Base-by-base conservation (phyloP, 1,140 invertebrate genomes). In the Helicoverpa zea region DNA sequence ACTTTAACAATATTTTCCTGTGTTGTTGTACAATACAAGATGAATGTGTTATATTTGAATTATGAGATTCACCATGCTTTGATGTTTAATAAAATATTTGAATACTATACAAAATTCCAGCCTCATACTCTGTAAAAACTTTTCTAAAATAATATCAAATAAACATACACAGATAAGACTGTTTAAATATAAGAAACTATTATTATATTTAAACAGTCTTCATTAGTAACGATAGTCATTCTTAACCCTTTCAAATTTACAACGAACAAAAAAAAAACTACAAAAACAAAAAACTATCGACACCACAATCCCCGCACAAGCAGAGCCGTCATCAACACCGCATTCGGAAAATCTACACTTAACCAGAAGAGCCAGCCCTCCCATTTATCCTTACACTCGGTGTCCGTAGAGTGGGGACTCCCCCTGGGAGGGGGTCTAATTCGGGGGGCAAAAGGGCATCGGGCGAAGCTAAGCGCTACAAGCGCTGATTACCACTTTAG, bases 301-400 rank as follows among this genome's bases (percentile, higher is more conserved):
- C 7, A 59, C 23, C 78, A n/a, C 13, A 11, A 9, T 4, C 14
- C 64, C 84, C 87, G 35, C 91, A 80, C 87, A 90, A 88, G 18
- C n/a, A 49, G 79, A 88, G 88, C 91, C 91, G 89, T 94, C 93
- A 94, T 94, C 93, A 94, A 94, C 93, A 94, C 93, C 93, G 93
- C 93, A 94, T 94, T 94, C 93, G 92, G 93, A 94, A 94, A 94
- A 94, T 94, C 93, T 94, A 94, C 93, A 94, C 93, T 94, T 94
- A 94, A 94, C 93, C 93, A 94, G 92, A 92, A 92, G 93, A 94
- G 91, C 89, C 92, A 92, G 92, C 93, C 93, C 92, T 94, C 92
- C 93, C 93, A 94, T 94, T 94, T 94, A 94, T 94, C 93, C 93
- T 92, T 94, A 93, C 92, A 92, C 93, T 94, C 87, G 88, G 83